These are phyloP conservation scores for Aphaenogaster ashmeadi DNA, from an alignment of 1,140 invertebrate genomes.

Conservation along the genomic window DNA sequence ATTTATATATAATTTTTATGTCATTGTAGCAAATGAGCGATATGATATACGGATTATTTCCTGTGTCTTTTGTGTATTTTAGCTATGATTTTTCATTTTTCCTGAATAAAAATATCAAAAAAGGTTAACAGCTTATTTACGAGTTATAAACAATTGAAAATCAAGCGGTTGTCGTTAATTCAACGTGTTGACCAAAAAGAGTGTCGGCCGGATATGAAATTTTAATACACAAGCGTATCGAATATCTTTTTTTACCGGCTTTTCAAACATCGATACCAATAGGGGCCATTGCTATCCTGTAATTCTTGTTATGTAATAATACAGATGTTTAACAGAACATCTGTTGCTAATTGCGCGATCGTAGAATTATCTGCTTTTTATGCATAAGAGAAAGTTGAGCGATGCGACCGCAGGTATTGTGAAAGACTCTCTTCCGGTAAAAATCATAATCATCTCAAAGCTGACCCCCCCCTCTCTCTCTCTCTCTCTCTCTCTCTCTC, in stretches of 20 bases:
- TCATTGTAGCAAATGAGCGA: too few species aligned
- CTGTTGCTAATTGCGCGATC: constrained; percentile 16
- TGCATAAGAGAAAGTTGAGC: constrained; percentile 4
- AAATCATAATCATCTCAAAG: not conserved
- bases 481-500: not conserved
- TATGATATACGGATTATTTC: not conserved
- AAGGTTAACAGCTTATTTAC: not conserved
- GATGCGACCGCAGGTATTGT: not conserved
- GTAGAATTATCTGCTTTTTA: constrained; percentile 1
- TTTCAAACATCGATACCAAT: not conserved
- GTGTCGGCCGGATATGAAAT: not conserved
- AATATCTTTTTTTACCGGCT: not conserved
- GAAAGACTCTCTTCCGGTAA: not conserved
- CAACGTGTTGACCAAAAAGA: not conserved
- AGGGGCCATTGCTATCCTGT: not conserved
- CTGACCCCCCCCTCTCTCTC: not conserved
- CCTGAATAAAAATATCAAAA: not conserved
- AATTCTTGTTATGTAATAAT: constrained; percentile 10
- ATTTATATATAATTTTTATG: too few species aligned
- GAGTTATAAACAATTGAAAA: not conserved
- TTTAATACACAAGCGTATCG: not conserved
- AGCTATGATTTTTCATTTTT: not conserved
- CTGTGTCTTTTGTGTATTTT: not conserved
- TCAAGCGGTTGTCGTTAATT: not conserved
- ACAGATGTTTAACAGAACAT: constrained; percentile 17